phyloP scores from a whole-genome alignment of 2,113 vertebrate genomes.

The Sebastes fasciatus region DNA sequence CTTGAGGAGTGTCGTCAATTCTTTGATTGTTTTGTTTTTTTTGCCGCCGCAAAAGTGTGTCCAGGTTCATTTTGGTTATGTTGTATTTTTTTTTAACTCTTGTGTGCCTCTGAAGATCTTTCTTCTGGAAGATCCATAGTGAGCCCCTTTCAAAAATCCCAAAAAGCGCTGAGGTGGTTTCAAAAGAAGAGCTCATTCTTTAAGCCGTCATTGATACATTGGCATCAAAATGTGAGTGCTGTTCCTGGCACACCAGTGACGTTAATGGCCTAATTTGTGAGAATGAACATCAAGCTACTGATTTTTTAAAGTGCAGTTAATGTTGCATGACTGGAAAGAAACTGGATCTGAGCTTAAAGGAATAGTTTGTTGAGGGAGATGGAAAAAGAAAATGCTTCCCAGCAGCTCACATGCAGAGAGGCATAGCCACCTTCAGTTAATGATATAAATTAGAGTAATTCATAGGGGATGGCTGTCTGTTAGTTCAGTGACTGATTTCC shows the following conservation, averaged over 20 bases:
- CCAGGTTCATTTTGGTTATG: neutral
- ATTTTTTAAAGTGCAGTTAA: conserved; percentile 82
- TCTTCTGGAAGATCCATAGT: conserved; percentile 14
- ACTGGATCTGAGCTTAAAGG: conserved; percentile 78
- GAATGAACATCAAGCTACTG: conserved; percentile 81
- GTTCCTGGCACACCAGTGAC: conserved; percentile 76
- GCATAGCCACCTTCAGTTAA: conserved; percentile 75
- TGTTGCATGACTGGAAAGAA: conserved; percentile 83
- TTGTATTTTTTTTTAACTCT: conserved; percentile 13
- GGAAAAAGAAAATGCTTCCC: conserved; percentile 82
- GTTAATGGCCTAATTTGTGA: conserved; percentile 80
- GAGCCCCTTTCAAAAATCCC: conserved; percentile 24
- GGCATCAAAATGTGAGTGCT: conserved; percentile 69
- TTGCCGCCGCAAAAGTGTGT: neutral
- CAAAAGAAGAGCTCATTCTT: conserved; percentile 62
- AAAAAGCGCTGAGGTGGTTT: conserved; percentile 42
- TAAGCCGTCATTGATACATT: conserved; percentile 71
- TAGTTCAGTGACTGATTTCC: conserved; percentile 65
- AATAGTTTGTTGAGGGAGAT: conserved; percentile 77
- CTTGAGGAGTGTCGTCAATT: conserved; percentile 43
- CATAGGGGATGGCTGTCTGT: conserved; percentile 68
- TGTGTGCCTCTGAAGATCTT: neutral
- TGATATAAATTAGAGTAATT: conserved; percentile 76
- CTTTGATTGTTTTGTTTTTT: conserved; percentile 4
- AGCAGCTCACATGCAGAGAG: conserved; percentile 76